phyloP scores from a whole-genome alignment of 2,888 invertebrate genomes.

The Branchinecta sandiegonensis region DNA sequence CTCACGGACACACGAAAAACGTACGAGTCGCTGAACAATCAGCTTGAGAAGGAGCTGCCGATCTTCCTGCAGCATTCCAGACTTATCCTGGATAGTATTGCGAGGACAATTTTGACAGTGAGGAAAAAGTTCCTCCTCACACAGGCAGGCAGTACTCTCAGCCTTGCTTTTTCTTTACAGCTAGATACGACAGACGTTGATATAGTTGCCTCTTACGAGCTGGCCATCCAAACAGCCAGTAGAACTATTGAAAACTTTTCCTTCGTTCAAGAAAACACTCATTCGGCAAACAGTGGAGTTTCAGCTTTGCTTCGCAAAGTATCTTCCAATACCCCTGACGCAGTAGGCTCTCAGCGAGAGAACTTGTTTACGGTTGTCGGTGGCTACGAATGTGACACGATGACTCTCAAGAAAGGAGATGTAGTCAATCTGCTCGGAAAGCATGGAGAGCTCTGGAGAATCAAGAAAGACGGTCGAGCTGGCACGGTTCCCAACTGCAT shows the following conservation, averaged over 20 bases:
- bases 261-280: slow-evolving; percentile 4
- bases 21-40: too few species aligned
- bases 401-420: not conserved
- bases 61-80: not conserved
- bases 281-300: not conserved
- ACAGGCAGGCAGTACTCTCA: not conserved
- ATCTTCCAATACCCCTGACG: not conserved
- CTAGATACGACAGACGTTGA: too few species aligned
- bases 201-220: not conserved
- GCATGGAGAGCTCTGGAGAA: not conserved
- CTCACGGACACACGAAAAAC: too few species aligned
- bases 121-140: not conserved
- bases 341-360: too few species aligned
- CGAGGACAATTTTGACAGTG: not conserved
- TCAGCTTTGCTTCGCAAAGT: not conserved
- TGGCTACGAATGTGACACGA: not conserved
- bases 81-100: not conserved
- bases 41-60: not conserved
- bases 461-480: not conserved
- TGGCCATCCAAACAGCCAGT: not conserved
- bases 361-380: not conserved
- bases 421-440: not conserved
- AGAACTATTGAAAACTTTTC: not conserved
- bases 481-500: slow-evolving; percentile 2
- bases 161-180: not conserved